phyloP scores from a whole-genome alignment of 2,888 invertebrate species.

The Xestia c-nigrum region DNA sequence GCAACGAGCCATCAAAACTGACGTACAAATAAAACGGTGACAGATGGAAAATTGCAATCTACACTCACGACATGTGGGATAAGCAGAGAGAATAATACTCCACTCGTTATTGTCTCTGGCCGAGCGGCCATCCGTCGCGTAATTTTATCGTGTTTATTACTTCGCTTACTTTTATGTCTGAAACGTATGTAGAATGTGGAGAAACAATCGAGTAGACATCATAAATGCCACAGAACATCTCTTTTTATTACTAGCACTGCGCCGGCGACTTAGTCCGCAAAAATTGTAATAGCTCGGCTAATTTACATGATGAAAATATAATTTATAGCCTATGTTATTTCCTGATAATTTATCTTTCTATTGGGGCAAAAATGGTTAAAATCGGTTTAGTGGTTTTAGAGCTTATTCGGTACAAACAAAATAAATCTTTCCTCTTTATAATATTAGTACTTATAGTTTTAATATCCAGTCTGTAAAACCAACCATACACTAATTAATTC shows the following conservation, averaged over 20 bases:
- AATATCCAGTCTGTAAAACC: conserved; percentile 6
- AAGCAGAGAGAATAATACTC: conserved; percentile 62
- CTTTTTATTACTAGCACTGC: not conserved
- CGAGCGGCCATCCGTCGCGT: conserved; percentile 58
- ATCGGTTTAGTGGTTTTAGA: too few relatives aligned
- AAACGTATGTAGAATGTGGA: conserved; percentile 51
- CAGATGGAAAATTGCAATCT: conserved; percentile 74
- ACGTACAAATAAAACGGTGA: conserved; percentile 75
- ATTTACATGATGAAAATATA: too few relatives aligned
- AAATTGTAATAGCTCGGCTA: too few relatives aligned
- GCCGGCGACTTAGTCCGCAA: too few relatives aligned
- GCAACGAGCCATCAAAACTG: conserved; percentile 78
- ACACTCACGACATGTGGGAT: conserved; percentile 64
- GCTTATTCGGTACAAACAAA: too few relatives aligned
- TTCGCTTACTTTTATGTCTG: conserved; percentile 55
- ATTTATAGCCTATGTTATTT: too few relatives aligned
- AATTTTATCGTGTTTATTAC: conserved; percentile 61
- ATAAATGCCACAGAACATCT: conserved; percentile 21
- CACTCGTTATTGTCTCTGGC: conserved; percentile 57
- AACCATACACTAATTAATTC: conserved; percentile 35
- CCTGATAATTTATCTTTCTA: too few relatives aligned
- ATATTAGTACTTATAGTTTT: not conserved
- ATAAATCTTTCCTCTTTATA: too few relatives aligned
- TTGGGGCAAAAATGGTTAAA: too few relatives aligned
- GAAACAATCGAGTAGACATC: conserved; percentile 47